phyloP scores from a whole-genome alignment of 2,888 invertebrate species.

The Tortrix viridana region DNA sequence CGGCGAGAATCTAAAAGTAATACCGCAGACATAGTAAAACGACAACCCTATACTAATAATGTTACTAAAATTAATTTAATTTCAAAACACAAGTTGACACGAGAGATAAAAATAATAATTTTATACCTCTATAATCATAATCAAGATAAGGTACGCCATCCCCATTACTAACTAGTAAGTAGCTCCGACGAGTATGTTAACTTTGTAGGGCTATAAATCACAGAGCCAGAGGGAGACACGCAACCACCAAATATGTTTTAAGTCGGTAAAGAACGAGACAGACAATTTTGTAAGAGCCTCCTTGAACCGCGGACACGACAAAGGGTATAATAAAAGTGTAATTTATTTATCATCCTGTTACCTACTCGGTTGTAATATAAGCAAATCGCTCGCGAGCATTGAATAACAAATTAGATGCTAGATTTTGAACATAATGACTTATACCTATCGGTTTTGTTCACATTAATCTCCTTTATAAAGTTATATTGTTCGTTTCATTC shows the following conservation, averaged over 20 bases:
- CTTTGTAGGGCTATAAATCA: slow-evolving; percentile 71
- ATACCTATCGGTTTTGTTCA: too few species aligned
- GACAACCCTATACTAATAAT: not conserved
- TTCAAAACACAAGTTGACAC: slow-evolving; percentile 15
- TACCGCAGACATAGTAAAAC: not conserved
- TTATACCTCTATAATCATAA: slow-evolving; percentile 71
- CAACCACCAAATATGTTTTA: not conserved
- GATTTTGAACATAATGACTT: slow-evolving; percentile 13
- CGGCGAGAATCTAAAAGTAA: too few species aligned
- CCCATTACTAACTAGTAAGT: slow-evolving; percentile 65
- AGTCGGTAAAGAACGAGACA: slow-evolving; percentile 11
- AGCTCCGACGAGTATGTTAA: slow-evolving; percentile 67
- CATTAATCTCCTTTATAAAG: too few species aligned
- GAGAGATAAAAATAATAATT: slow-evolving; percentile 68
- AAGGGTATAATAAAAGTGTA: slow-evolving; percentile 52
- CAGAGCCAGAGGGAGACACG: slow-evolving; percentile 38
- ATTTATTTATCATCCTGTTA: slow-evolving; percentile 58
- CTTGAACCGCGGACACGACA: slow-evolving; percentile 75
- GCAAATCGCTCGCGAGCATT: slow-evolving; percentile 36
- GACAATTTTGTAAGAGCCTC: slow-evolving; percentile 52
- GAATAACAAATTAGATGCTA: slow-evolving; percentile 29
- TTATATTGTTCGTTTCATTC: too few species aligned
- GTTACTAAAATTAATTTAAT: slow-evolving; percentile 4
- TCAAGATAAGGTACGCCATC: slow-evolving; percentile 54
- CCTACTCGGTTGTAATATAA: slow-evolving; percentile 43